These are phyloP conservation scores for Elgaria multicarinata DNA, from an alignment of 2,113 vertebrate genomes.

Conservation along the genomic window DNA sequence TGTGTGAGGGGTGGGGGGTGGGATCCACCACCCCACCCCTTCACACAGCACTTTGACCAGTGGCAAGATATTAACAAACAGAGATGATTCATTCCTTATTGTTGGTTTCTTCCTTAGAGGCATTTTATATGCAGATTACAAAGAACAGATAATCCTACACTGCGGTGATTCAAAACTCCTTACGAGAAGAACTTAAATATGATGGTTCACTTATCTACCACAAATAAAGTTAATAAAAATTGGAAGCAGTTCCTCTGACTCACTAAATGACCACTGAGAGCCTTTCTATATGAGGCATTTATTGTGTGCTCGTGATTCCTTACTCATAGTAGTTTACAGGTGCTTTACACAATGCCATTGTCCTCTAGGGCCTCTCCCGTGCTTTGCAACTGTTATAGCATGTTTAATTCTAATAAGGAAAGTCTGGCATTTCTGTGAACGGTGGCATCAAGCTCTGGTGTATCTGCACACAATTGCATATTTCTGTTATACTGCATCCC, in stretches of 20 bases:
- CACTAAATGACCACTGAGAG: slow-evolving; percentile 11
- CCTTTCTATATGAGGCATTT: too few species aligned
- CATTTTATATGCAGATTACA: neutral
- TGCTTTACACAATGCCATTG: too few species aligned
- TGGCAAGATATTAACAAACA: neutral
- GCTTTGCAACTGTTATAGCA: too few species aligned
- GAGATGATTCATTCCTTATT: neutral
- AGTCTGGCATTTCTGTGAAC: too few species aligned
- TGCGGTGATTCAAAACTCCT: neutral
- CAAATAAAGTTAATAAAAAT: neutral
- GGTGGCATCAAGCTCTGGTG: too few species aligned
- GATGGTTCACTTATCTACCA: neutral
- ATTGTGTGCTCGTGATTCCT: too few species aligned
- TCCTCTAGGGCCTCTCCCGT: too few species aligned
- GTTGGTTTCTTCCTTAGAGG: neutral
- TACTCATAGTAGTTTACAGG: too few species aligned
- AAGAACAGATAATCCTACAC: neutral
- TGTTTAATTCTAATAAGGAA: too few species aligned
- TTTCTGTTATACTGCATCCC: too few species aligned
- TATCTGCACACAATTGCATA: neutral
- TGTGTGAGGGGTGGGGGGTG: slow-evolving; percentile 28
- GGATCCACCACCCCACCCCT: neutral
- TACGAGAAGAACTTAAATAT: neutral
- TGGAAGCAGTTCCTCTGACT: neutral
- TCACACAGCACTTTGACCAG: neutral